Conservation (phyloP, 2,113 vertebrate genomes). For the Xiphophorus couchianus region DNA sequence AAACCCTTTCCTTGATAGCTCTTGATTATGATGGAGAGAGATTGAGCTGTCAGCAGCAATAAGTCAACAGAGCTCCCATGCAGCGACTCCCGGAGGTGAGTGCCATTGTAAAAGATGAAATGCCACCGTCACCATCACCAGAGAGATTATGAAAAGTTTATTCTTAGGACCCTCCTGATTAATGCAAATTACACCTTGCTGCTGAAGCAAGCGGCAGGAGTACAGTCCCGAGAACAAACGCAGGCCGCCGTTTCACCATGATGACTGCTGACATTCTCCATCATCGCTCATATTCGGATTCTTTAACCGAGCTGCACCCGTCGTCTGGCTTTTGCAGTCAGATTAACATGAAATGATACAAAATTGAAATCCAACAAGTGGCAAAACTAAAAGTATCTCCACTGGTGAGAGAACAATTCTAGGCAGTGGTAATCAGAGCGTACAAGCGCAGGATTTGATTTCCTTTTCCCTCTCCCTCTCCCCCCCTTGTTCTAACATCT, state of each 20-base stretch:
- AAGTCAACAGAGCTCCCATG: slow-evolving; percentile 47
- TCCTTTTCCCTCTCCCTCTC: neutral
- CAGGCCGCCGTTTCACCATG: slow-evolving; percentile 17
- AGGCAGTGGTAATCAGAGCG: neutral
- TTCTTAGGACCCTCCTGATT: slow-evolving; percentile 66
- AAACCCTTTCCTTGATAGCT: slow-evolving; percentile 29
- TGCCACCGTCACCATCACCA: slow-evolving; percentile 54
- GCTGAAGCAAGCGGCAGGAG: slow-evolving; percentile 32
- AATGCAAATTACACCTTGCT: slow-evolving; percentile 71
- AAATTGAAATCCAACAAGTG: neutral
- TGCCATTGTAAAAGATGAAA: slow-evolving; percentile 51
- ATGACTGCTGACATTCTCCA: neutral
- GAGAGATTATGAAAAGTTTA: slow-evolving; percentile 66
- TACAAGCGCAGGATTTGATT: neutral
- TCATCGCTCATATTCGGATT: neutral
- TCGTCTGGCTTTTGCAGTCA: neutral
- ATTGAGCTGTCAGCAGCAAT: slow-evolving; percentile 65
- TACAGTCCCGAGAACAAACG: slow-evolving; percentile 3
- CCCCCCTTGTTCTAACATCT: slow-evolving; percentile 2
- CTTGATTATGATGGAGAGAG: slow-evolving; percentile 59
- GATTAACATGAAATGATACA: neutral
- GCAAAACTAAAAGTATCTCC: neutral
- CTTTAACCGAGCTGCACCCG: neutral
- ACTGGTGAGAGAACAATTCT: neutral
- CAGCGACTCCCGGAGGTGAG: slow-evolving; percentile 37